A percentile compares a stretch with the other conserved stretches of the same genome.
phyloP scores from a whole-genome alignment of 1,140 invertebrate genomes.

The Bombus waltoni region DNA sequence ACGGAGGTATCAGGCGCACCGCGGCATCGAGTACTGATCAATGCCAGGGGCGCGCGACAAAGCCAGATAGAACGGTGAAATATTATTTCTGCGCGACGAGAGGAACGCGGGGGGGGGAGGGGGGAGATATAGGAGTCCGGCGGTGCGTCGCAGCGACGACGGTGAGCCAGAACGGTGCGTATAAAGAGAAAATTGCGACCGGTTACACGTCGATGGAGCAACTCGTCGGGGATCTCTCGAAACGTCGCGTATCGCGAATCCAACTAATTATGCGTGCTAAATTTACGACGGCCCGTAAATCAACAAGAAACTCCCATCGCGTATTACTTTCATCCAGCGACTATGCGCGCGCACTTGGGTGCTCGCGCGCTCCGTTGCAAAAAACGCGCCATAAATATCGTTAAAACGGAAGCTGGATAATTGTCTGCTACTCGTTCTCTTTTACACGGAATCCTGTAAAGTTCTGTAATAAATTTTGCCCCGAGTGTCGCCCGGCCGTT shows the following conservation, averaged over 20 bases:
- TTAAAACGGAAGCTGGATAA: slow-evolving; percentile 27
- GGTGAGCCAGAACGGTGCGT: not conserved
- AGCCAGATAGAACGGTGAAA: slow-evolving; percentile 53
- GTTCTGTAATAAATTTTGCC: not conserved
- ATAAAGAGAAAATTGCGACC: slow-evolving; percentile 3
- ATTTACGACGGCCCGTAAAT: slow-evolving; percentile 34
- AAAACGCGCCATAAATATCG: slow-evolving; percentile 11
- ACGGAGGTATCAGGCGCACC: not conserved
- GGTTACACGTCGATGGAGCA: not conserved
- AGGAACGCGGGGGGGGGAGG: not conserved
- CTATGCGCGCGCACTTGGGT: not conserved
- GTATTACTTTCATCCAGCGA: slow-evolving; percentile 27
- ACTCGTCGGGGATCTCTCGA: no score
- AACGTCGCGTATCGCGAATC: slow-evolving; percentile 8
- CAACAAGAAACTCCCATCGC: not conserved
- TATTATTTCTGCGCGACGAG: slow-evolving; percentile 51
- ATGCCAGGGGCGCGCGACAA: slow-evolving; percentile 44
- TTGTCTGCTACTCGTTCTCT: not conserved
- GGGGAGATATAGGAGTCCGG: no score
- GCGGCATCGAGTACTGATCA: slow-evolving; percentile 42
- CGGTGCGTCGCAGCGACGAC: not conserved
- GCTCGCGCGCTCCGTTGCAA: not conserved
- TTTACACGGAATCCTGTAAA: not conserved
- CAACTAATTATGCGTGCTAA: slow-evolving; percentile 29
- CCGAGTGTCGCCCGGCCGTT: not conserved